These are phyloP conservation scores for Schizotus pectinicornis DNA, from an alignment of 2,888 invertebrate species.

Conservation along the genomic window DNA sequence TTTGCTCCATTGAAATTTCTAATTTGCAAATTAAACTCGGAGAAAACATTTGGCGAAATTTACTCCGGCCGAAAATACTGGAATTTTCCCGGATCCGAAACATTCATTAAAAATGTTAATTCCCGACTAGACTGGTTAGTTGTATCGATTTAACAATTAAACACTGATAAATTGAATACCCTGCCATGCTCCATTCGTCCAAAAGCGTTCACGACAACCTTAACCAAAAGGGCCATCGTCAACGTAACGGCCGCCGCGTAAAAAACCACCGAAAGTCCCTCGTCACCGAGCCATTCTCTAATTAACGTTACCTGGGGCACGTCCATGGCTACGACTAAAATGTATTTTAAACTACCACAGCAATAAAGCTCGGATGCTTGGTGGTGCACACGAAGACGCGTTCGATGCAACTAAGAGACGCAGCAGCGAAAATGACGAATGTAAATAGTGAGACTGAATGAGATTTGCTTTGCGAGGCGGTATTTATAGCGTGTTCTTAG, in stretches of 20 bases:
- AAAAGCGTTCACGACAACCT: slow-evolving; percentile 52
- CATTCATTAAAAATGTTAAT: too few relatives aligned
- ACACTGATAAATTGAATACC: slow-evolving; percentile 43
- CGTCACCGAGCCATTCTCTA: slow-evolving; percentile 49
- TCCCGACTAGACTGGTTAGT: not conserved
- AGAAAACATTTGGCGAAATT: too few relatives aligned
- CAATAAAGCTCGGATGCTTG: too few relatives aligned
- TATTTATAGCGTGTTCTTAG: slow-evolving; percentile 55
- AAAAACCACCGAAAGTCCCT: slow-evolving; percentile 50
- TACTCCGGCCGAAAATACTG: not conserved
- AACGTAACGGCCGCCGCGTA: slow-evolving; percentile 51
- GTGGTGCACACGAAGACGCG: too few relatives aligned
- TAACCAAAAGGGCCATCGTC: slow-evolving; percentile 53
- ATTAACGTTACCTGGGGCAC: slow-evolving; percentile 53
- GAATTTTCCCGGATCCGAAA: not conserved
- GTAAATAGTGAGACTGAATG: slow-evolving; percentile 45
- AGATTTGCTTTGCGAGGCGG: slow-evolving; percentile 45
- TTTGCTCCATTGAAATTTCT: too few relatives aligned
- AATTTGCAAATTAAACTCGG: too few relatives aligned
- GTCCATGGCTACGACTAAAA: slow-evolving; percentile 42
- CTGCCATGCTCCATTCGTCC: slow-evolving; percentile 47
- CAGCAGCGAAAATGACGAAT: slow-evolving; percentile 21
- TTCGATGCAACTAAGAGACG: not conserved
- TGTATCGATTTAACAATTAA: slow-evolving; percentile 2
- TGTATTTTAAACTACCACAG: too few relatives aligned